Evolutionary conservation across 2,113 vertebrate genomes (phyloP).

Genomic region (Bambusicola thoracicus): DNA sequence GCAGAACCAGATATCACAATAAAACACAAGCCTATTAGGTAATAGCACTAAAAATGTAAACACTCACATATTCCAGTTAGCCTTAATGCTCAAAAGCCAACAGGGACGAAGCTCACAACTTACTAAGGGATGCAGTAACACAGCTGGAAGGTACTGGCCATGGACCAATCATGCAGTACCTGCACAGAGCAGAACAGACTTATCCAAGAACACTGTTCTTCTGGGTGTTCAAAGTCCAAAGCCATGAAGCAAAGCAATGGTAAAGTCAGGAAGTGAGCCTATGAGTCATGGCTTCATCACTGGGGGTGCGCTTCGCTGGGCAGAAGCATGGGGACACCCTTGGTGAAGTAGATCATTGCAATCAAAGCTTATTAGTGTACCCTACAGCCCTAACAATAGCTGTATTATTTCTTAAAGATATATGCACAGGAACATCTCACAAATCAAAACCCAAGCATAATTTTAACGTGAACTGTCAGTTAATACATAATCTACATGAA

Average conservation of each 20-base stretch:
- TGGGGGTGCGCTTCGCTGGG: neutral
- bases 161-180: accelerated
- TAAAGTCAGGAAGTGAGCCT: accelerated
- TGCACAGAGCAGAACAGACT: neutral
- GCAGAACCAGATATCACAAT: neutral
- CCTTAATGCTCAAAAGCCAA: neutral
- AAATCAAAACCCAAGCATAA: neutral
- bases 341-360: accelerated
- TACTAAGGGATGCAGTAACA: accelerated
- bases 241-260: accelerated
- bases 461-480: neutral
- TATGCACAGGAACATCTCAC: neutral
- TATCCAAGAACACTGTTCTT: accelerated
- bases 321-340: accelerated
- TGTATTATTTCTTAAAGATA: neutral
- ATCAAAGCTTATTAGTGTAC: neutral
- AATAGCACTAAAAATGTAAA: neutral
- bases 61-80: neutral
- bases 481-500: neutral
- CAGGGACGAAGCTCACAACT: accelerated
- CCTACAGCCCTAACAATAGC: neutral
- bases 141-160: accelerated
- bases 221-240: accelerated
- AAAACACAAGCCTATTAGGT: accelerated
- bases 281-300: accelerated